Evolutionary conservation across 1,140 invertebrate species (phyloP).

Genomic region (Ostrea denselamellosa): DNA sequence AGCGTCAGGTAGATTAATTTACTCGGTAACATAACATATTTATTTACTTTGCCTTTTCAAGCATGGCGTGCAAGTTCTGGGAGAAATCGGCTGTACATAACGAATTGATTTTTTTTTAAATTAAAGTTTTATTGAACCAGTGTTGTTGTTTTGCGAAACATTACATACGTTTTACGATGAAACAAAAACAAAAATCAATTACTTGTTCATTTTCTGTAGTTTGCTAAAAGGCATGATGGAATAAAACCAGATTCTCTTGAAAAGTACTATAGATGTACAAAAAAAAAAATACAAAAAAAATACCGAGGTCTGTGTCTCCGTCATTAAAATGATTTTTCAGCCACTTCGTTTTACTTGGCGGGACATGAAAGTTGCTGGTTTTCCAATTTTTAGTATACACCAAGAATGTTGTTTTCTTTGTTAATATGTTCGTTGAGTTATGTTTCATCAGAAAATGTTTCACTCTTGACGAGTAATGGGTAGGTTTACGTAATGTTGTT

Average conservation of each 20-base stretch:
- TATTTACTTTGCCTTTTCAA: conserved; percentile 24
- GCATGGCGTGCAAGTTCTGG: conserved; percentile 6
- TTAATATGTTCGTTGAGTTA: too few species aligned
- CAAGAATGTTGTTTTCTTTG: too few species aligned
- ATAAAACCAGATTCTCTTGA: background rate
- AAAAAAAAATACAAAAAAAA: background rate
- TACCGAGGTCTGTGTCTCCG: background rate
- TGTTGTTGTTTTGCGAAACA: background rate
- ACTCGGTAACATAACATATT: background rate
- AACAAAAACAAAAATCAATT: background rate
- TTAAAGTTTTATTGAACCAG: conserved; percentile 9
- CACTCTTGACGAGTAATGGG: too few species aligned
- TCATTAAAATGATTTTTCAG: background rate
- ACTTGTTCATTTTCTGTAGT: background rate
- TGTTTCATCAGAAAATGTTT: too few species aligned
- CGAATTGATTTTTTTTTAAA: conserved; percentile 15
- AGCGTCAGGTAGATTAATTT: background rate
- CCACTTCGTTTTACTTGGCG: background rate
- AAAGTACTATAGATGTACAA: background rate
- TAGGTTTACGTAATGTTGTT: too few species aligned
- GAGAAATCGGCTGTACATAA: background rate
- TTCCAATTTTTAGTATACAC: too few species aligned
- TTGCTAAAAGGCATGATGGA: background rate
- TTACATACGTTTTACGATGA: background rate
- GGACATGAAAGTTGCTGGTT: background rate